These are phyloP conservation scores for Temnothorax unifasciatus DNA, from an alignment of 2,888 invertebrate genomes.

Conservation along the genomic window DNA sequence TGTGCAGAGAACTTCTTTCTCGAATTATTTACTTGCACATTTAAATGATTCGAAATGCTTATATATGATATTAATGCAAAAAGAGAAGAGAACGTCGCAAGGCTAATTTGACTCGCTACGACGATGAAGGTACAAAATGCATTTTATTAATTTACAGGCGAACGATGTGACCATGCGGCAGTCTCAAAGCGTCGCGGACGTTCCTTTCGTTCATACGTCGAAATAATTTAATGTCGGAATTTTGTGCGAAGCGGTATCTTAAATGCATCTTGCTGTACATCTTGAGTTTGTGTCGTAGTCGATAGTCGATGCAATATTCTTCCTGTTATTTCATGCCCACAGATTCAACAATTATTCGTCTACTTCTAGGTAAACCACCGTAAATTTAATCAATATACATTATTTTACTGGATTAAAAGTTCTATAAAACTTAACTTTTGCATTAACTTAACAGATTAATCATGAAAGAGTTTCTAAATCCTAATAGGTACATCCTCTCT, in stretches of 20 bases:
- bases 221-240: conserved; percentile 72
- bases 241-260: conserved; percentile 61
- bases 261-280: conserved; percentile 65
- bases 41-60: conserved; percentile 29
- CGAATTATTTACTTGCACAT: background rate
- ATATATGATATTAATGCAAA: conserved; percentile 56
- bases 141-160: conserved; percentile 76
- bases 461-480: background rate
- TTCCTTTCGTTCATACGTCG: conserved; percentile 72
- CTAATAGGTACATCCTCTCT: background rate
- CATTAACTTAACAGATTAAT: background rate
- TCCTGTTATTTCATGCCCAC: conserved; percentile 65
- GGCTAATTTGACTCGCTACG: conserved; percentile 66
- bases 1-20: background rate
- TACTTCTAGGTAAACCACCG: background rate
- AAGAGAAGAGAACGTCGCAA: conserved; percentile 43
- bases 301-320: conserved; percentile 64
- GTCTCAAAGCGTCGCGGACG: conserved; percentile 69
- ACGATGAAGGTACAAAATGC: conserved; percentile 63
- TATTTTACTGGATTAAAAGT: background rate
- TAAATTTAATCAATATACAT: conserved; percentile 17
- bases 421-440: background rate
- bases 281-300: conserved; percentile 42
- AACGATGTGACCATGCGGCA: conserved; percentile 60
- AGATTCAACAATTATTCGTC: background rate